A percentile compares a stretch with the other conserved stretches of the same genome.
Conservation (phyloP, 2,797 vertebrate species). For the Onychomys leucogaster region DNA sequence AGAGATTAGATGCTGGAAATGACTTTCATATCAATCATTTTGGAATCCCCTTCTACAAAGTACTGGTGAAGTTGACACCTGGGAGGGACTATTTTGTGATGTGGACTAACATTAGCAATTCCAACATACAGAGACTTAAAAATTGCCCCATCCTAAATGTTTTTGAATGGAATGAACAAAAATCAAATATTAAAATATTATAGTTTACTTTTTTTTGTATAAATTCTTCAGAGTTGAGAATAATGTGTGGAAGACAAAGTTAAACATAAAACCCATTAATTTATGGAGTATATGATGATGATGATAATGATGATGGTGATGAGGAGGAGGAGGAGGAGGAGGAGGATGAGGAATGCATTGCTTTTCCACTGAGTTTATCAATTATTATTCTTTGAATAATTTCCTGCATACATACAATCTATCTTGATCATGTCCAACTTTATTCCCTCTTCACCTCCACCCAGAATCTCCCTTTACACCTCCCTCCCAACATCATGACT, state of each 20-base stretch:
- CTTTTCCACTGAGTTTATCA: neutral
- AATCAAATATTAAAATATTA: neutral
- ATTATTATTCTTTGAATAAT: neutral
- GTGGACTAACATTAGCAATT: neutral
- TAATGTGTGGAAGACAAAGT: neutral
- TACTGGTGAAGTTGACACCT: neutral
- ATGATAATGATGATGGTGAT: no score
- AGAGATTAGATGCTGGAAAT: neutral
- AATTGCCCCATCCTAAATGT: neutral
- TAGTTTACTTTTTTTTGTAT: neutral
- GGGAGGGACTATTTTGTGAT: neutral
- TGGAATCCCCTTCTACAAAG: neutral
- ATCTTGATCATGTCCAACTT: neutral
- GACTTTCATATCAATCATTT: neutral
- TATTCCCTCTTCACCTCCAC: neutral
- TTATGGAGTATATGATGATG: neutral
- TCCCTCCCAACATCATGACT: neutral
- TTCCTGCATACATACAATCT: neutral
- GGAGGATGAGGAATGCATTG: neutral
- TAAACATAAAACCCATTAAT: neutral
- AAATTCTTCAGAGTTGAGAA: neutral
- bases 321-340: no score
- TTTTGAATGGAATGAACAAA: conserved; percentile 19
- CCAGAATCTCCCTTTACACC: neutral
- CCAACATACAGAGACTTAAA: neutral